phyloP scores from a whole-genome alignment of 2,113 vertebrate genomes.

The Lamprologus speciosus region DNA sequence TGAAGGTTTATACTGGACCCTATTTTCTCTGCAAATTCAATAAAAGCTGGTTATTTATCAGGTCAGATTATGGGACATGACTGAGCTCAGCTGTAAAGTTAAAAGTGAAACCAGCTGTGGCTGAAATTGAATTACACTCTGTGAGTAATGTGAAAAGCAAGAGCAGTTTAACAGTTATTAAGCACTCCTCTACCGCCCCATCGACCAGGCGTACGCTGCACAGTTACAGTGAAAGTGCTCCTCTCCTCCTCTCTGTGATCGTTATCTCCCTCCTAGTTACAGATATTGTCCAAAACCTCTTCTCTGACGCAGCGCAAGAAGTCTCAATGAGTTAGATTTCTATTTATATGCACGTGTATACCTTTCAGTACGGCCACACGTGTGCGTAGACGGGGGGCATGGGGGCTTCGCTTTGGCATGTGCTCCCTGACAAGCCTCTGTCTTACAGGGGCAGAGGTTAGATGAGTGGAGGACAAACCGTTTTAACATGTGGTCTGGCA shows the following conservation, averaged over 20 bases:
- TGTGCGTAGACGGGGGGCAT: slow-evolving; percentile 55
- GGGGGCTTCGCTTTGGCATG: slow-evolving; percentile 59
- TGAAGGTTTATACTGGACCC: slow-evolving; percentile 56
- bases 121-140: slow-evolving; percentile 66
- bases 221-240: not conserved
- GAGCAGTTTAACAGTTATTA: slow-evolving; percentile 71
- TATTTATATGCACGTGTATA: not conserved
- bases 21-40: slow-evolving; percentile 76
- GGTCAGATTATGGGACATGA: slow-evolving; percentile 67
- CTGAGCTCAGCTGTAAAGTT: slow-evolving; percentile 70
- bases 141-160: slow-evolving; percentile 70
- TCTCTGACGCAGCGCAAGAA: not conserved
- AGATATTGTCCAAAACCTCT: not conserved
- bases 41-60: slow-evolving; percentile 75
- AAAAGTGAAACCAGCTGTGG: slow-evolving; percentile 74
- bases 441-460: slow-evolving; percentile 54
- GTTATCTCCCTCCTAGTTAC: not conserved
- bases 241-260: not conserved
- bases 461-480: slow-evolving; percentile 54
- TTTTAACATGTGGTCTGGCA: slow-evolving; percentile 56
- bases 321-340: not conserved
- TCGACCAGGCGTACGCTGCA: not conserved
- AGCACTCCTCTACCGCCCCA: slow-evolving; percentile 6
- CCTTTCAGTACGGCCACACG: not conserved
- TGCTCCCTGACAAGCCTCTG: slow-evolving; percentile 47